A percentile compares a stretch with the other conserved stretches of the same genome.
These are phyloP conservation scores for Gymnobelideus leadbeateri DNA, from an alignment of 2,113 vertebrate genomes.

Conservation along the genomic window DNA sequence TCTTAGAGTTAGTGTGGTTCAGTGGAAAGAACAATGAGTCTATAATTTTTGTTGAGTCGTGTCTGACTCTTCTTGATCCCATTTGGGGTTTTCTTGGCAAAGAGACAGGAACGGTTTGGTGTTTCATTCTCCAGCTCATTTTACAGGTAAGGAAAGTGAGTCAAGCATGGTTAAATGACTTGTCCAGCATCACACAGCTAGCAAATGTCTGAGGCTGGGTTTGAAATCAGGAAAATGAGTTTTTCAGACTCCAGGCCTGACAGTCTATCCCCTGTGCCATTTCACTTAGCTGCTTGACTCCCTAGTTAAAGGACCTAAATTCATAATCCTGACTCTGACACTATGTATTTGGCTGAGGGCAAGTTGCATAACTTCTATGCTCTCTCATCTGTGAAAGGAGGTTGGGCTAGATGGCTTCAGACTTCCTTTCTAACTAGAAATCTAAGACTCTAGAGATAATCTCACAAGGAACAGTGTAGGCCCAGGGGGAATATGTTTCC, in stretches of 20 bases:
- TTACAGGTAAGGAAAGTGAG: not conserved
- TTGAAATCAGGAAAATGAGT: not conserved
- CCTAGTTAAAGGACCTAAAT: too few relatives aligned
- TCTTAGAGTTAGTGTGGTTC: not conserved
- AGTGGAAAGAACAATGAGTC: not conserved
- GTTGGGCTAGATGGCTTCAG: not conserved
- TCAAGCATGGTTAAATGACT: not conserved
- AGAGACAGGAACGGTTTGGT: not conserved
- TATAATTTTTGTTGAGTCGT: not conserved
- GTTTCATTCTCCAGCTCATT: not conserved
- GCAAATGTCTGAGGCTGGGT: not conserved
- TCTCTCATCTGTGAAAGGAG: not conserved
- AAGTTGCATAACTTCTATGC: too few relatives aligned
- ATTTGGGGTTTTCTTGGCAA: not conserved
- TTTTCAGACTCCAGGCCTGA: too few relatives aligned
- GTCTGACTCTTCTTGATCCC: not conserved
- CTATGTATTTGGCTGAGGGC: not conserved
- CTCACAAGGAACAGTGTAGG: not conserved
- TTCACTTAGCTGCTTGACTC: too few relatives aligned
- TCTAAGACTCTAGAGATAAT: not conserved
- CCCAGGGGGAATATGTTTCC: not conserved
- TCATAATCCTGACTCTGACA: not conserved
- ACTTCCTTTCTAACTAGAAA: not conserved
- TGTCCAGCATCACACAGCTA: not conserved
- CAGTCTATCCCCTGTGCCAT: not conserved